Percentiles rank a stretch among this genome's conserved stretches.
Conservation (phyloP, 2,797 vertebrate genomes). For the Aphelocoma californica region DNA sequence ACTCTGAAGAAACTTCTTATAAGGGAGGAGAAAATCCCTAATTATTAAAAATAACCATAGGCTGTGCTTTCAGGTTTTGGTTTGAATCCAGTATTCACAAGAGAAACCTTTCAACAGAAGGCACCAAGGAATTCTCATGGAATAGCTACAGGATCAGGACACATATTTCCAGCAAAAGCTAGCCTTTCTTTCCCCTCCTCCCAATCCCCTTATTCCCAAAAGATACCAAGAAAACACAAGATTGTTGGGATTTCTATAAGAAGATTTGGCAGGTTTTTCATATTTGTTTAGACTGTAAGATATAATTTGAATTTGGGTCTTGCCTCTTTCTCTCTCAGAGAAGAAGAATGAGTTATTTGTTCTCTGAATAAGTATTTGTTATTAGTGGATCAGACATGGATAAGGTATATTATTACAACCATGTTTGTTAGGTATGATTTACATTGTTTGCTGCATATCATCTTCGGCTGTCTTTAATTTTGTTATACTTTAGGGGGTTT, state of each 20-base stretch:
- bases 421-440: constrained; percentile 73
- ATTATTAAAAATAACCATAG: background rate
- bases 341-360: constrained; percentile 71
- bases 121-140: background rate
- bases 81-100: background rate
- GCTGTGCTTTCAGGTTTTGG: background rate
- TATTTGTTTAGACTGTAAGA: constrained; percentile 67
- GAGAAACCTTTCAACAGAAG: constrained; percentile 5
- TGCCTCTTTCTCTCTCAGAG: constrained; percentile 33
- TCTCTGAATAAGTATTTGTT: constrained; percentile 73
- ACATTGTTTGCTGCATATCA: constrained; percentile 68
- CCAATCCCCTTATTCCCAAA: constrained; percentile 32
- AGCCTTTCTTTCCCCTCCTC: background rate
- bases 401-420: constrained; percentile 73
- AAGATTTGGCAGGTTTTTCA: constrained; percentile 64
- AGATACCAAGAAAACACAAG: constrained; percentile 58
- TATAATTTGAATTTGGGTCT: constrained; percentile 71
- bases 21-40: background rate
- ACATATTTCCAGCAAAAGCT: background rate
- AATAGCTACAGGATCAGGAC: background rate
- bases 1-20: background rate
- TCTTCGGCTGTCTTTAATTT: constrained; percentile 77
- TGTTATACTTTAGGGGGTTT: constrained; percentile 70
- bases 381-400: constrained; percentile 78
- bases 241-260: constrained; percentile 66